Conservation (phyloP, 2,888 invertebrate genomes). For the Pandemis cinnamomeana region DNA sequence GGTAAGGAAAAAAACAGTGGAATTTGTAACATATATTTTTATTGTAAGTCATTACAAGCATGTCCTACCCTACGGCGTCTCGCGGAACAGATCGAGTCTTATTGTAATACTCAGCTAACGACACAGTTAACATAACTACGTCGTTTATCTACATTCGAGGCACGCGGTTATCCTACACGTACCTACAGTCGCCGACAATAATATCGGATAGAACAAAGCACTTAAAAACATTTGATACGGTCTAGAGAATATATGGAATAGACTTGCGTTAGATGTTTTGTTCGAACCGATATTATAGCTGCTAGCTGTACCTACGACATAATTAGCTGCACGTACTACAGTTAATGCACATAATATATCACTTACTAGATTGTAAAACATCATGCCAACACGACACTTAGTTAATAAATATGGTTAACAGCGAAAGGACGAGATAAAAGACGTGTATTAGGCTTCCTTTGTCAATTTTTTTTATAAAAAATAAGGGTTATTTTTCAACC, state of each 20-base stretch:
- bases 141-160: constrained; percentile 60
- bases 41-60: constrained; percentile 35
- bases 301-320: background rate
- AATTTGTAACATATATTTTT: constrained; percentile 32
- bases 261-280: too few species aligned
- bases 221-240: too few species aligned
- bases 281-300: too few species aligned
- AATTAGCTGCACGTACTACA: constrained; percentile 39
- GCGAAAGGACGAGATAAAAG: constrained; percentile 20
- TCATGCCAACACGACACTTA: constrained; percentile 18
- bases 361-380: constrained; percentile 40
- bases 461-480: constrained; percentile 28
- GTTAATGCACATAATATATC: constrained; percentile 43
- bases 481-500: constrained; percentile 10
- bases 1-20: background rate
- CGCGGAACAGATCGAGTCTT: constrained; percentile 27
- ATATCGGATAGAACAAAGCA: too few species aligned
- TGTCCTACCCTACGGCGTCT: constrained; percentile 24
- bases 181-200: too few species aligned
- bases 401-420: constrained; percentile 28
- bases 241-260: too few species aligned
- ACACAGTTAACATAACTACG: constrained; percentile 75
- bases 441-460: constrained; percentile 10
- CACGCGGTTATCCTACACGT: constrained; percentile 49
- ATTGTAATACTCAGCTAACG: constrained; percentile 53